Conservation (phyloP, 2,113 vertebrate genomes). For the Ibidorhyncha struthersii region DNA sequence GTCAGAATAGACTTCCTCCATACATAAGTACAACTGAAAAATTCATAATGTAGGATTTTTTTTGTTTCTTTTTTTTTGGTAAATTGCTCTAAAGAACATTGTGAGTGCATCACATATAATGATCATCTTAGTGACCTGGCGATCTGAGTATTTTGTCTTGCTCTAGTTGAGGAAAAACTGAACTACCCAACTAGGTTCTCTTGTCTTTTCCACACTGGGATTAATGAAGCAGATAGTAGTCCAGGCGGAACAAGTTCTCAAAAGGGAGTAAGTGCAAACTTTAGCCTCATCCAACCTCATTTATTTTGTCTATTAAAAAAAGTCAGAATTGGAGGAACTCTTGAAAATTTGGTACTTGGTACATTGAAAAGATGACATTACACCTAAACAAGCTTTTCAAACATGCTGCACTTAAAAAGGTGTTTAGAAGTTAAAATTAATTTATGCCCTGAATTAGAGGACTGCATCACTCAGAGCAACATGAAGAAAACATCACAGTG, state of each 20-base stretch:
- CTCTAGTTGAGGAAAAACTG: neutral
- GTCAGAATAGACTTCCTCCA: neutral
- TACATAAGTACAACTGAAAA: neutral
- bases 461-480: neutral
- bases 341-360: neutral
- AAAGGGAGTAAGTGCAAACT: neutral
- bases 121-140: neutral
- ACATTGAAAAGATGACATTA: neutral
- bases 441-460: neutral
- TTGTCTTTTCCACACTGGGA: neutral
- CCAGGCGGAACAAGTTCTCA: neutral
- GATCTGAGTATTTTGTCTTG: neutral
- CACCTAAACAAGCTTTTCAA: neutral
- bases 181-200: neutral
- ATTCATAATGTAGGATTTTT: neutral
- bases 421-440: neutral
- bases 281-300: neutral
- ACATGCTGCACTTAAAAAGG: neutral
- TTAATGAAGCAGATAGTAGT: neutral
- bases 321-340: neutral
- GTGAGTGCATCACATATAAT: neutral
- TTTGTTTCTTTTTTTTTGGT: neutral
- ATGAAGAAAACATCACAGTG: neutral
- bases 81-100: neutral
- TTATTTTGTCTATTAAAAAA: neutral